Evolutionary conservation across 1,140 invertebrate species (phyloP).

Genomic region (Drosophila cardini): DNA sequence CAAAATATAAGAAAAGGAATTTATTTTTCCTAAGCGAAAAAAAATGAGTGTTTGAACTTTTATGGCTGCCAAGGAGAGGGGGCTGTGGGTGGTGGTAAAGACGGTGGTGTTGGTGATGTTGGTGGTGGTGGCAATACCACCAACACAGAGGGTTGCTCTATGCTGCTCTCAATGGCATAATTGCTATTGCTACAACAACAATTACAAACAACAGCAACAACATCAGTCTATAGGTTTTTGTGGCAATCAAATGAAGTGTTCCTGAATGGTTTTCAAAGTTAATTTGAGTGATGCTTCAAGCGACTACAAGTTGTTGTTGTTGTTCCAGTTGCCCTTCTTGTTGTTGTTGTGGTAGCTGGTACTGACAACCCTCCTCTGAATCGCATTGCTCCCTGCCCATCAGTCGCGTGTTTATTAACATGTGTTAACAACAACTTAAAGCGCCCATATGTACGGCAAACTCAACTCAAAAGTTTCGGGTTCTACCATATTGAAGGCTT

Average conservation of each 20-base stretch:
- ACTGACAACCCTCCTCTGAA: conserved; percentile 63
- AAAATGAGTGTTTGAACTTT: conserved; percentile 84
- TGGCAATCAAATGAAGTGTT: conserved; percentile 84
- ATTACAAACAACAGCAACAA: conserved; percentile 71
- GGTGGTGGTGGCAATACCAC: conserved; percentile 9
- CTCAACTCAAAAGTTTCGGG: neutral
- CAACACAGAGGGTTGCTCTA: conserved; percentile 42
- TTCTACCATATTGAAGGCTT: conserved; percentile 29
- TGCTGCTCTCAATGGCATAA: conserved; percentile 73
- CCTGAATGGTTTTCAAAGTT: conserved; percentile 84
- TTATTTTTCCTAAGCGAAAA: conserved; percentile 76
- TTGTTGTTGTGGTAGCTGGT: conserved; percentile 51
- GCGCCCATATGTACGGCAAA: conserved; percentile 66
- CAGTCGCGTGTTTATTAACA: conserved; percentile 78
- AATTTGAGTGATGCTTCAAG: conserved; percentile 83
- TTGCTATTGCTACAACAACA: conserved; percentile 83
- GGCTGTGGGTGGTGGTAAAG: conserved; percentile 10
- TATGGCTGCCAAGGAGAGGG: conserved; percentile 62
- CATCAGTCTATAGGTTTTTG: conserved; percentile 51
- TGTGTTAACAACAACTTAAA: conserved; percentile 83
- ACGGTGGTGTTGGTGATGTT: too few species aligned
- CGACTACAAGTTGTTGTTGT: conserved; percentile 19
- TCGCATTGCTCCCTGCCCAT: conserved; percentile 9
- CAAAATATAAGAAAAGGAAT: conserved; percentile 24
- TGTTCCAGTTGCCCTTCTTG: conserved; percentile 26